phyloP scores from a whole-genome alignment of 2,888 invertebrate species.

The Ypsolopha sequella region DNA sequence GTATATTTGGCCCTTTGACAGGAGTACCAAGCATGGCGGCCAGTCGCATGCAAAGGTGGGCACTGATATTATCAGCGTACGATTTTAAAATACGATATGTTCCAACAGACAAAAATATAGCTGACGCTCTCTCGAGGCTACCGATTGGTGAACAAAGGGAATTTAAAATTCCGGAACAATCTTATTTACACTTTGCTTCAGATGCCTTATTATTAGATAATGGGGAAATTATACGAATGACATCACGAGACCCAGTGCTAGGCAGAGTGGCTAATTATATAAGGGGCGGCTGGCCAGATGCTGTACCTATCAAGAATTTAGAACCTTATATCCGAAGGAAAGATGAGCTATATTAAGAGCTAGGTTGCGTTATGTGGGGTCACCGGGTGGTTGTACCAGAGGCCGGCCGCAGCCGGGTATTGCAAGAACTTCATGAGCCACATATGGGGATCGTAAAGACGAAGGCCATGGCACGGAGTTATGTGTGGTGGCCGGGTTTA shows the following conservation, averaged over 20 bases:
- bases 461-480: no score
- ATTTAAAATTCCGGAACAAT: no score
- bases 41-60: no score
- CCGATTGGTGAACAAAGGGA: no score
- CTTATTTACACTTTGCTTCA: no score
- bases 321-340: not conserved
- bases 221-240: not conserved
- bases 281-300: not conserved
- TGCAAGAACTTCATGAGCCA: not conserved
- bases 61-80: not conserved
- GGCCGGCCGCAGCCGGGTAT: not conserved
- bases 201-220: not conserved
- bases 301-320: not conserved
- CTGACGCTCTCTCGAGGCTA: not conserved
- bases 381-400: no score
- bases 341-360: not conserved
- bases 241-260: not conserved
- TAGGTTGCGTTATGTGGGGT: not conserved
- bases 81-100: not conserved
- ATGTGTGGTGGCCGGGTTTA: no score
- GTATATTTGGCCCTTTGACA: not conserved
- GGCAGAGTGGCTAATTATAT: not conserved
- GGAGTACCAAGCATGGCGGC: no score
- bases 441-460: conserved; percentile 1
- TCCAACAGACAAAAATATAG: not conserved